Evolutionary conservation across 2,113 vertebrate genomes (phyloP), one percentile per base, ranked within the genome.

Genomic region (Merops nubicus): DNA sequence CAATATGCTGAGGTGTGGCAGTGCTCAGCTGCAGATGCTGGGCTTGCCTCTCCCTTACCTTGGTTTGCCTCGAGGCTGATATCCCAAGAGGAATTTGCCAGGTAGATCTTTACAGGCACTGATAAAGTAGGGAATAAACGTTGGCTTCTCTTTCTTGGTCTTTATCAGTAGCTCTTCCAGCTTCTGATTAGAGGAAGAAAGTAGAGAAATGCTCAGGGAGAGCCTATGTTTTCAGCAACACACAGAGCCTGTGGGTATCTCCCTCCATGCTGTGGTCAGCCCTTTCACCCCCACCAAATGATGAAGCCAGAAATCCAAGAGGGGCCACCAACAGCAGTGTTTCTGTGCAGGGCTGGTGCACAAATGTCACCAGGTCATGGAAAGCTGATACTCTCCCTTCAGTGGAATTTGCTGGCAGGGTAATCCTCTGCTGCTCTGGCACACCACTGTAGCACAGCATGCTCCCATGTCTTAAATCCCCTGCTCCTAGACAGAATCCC

Each of bases 1-100:
- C 22, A 74, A 8, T 5, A 74, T 74, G 36, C 15, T 57, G 79
- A 69, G 79, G 72, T 47, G 81, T 59, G 43, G 89, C 94, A 90
- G 82, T 38, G 77, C 86, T 59, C 38, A 42, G 53, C 69, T 40
- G 78, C 78, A 85, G 91, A 65, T 33, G 80, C 36, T 48, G 31
- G 59, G 23, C 45, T 73, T 81, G 76, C 63, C 53, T 84, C 72
- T 86, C 79, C 50, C 98, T 98, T 95, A 99, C 99, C 99, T 98
- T 91, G 99, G 99, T 97, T 99, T 99, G 89, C 99, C 99, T 34
- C 99, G 98, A 92, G 99, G 99, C 94, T 99, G 99, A 96, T 99
- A 99, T 62, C 99, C 99, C 93, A 99, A 97, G 29, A 99, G 98
- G 97, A 99, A 99, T 97, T 99, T 99, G 80, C 99, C 99, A 28